Conservation (phyloP, 2,888 invertebrate species). For the Pristionchus exspectatus region DNA sequence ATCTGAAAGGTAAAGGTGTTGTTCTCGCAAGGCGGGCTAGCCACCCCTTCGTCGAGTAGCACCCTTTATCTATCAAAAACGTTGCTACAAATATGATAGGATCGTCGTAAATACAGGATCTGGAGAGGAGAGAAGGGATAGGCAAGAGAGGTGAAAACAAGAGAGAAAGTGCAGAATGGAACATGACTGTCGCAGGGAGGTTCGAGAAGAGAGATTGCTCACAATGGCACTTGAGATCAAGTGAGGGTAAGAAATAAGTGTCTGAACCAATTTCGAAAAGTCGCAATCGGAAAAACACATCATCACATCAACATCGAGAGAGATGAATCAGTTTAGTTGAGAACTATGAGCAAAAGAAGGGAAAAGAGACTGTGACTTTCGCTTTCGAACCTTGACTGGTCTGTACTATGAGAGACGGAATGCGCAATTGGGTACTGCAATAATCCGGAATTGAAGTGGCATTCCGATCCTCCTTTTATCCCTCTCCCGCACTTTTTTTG, state of each 20-base stretch:
- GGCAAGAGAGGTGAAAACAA: not conserved
- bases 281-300: conserved; percentile 24
- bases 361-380: conserved; percentile 25
- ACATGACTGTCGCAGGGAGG: conserved; percentile 7
- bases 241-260: conserved; percentile 16
- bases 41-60: too few relatives aligned
- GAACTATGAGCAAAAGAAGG: not conserved
- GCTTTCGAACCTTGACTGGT: conserved; percentile 47
- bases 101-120: too few relatives aligned
- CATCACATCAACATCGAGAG: conserved; percentile 17
- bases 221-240: conserved; percentile 37
- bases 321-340: conserved; percentile 16
- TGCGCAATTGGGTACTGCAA: conserved; percentile 19
- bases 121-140: not conserved
- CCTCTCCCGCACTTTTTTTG: not conserved
- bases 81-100: too few relatives aligned
- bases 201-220: conserved; percentile 9
- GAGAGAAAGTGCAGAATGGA: conserved; percentile 30
- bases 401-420: conserved; percentile 32
- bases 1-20: not conserved
- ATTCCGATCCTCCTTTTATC: conserved; percentile 48
- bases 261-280: conserved; percentile 26
- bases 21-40: too few relatives aligned
- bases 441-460: conserved; percentile 51
- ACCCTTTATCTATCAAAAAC: too few relatives aligned